Base-by-base conservation (phyloP, 2,797 vertebrate species). In the Eulemur rubriventer region DNA sequence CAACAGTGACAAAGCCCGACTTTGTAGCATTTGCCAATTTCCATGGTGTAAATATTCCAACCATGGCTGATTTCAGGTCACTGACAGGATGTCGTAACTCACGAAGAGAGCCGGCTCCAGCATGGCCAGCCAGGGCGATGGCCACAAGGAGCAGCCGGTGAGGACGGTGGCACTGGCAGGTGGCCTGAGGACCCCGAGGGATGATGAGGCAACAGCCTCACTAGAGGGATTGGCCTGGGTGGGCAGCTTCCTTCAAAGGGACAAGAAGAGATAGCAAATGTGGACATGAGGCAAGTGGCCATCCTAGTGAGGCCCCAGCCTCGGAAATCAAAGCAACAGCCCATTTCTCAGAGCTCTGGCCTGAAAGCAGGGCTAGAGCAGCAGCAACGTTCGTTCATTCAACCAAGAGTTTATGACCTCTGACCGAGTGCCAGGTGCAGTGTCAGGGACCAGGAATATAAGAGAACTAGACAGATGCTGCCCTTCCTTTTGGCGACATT, bases 131-230 rank as follows among this genome's bases (percentile, higher is more conserved):
- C 91, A 72, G 61, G 75, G n/a, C 63, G 11, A 28, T 1, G 38
- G 28, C 35, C 20, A 35, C 14, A 50, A 2, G 20, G 30, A 84
- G 4, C 13, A 52, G 50, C 6, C 30, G 63, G 3, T 57, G 48
- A 65, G 33, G 4, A 4, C 0, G 12, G 43, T 22, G 9, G 1
- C 4, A 1, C 0, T 0, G 43, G 84, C 17, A 0, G 16, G 65
- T 46, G 46, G 33, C 57, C 65, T 59, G 73, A 59, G 43, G 50
- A n/a, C 22, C 9, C 48, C 10, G 24, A 12, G 33, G 43, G 43
- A 9, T 43, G 35, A 14, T 0, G 5, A 12, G 67, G 41, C 10
- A 26, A 18, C 33, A 46, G 10, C 35, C 43, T 24, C 50, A 55
- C 43, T 22, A 43, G 50, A 41, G 48, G 48, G 33, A n/a, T 7